Evolutionary conservation across 2,797 vertebrate species (phyloP).

Genomic region (Pipistrellus nathusii): DNA sequence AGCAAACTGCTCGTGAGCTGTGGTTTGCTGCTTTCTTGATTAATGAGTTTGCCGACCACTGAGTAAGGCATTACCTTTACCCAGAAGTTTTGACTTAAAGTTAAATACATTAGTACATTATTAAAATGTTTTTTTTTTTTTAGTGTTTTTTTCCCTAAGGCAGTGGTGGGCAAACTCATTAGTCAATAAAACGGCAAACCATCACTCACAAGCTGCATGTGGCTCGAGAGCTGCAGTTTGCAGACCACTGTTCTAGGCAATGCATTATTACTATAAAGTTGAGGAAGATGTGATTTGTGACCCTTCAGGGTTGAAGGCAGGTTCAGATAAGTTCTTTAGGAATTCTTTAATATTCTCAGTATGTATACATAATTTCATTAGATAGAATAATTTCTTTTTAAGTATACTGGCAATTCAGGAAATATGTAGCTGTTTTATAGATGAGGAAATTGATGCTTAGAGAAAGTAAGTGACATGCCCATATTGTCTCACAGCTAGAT

Average conservation of each 20-base stretch:
- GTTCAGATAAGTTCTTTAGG: neutral
- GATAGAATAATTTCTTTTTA: neutral
- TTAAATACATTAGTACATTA: too few relatives aligned
- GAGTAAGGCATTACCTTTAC: too few relatives aligned
- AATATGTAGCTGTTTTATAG: neutral
- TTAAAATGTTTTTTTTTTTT: too few relatives aligned
- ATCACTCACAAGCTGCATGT: too few relatives aligned
- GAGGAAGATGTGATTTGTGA: constrained; percentile 1
- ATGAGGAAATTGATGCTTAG: constrained; percentile 6
- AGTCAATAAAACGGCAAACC: too few relatives aligned
- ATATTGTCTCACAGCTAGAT: neutral
- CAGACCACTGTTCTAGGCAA: neutral
- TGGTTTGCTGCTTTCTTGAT: too few relatives aligned
- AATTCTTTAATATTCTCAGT: neutral
- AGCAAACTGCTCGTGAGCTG: too few relatives aligned
- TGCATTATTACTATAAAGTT: neutral
- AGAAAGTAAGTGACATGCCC: neutral
- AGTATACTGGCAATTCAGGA: neutral
- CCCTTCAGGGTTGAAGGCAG: constrained; percentile 11
- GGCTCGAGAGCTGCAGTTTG: too few relatives aligned
- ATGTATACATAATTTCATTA: constrained; percentile 13
- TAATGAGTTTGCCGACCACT: too few relatives aligned
- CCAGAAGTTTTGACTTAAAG: too few relatives aligned
- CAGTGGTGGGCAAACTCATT: too few relatives aligned
- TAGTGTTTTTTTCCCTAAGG: too few relatives aligned